Evolutionary conservation across 1,140 invertebrate species (phyloP).

Genomic region (Drosophila kikkawai): DNA sequence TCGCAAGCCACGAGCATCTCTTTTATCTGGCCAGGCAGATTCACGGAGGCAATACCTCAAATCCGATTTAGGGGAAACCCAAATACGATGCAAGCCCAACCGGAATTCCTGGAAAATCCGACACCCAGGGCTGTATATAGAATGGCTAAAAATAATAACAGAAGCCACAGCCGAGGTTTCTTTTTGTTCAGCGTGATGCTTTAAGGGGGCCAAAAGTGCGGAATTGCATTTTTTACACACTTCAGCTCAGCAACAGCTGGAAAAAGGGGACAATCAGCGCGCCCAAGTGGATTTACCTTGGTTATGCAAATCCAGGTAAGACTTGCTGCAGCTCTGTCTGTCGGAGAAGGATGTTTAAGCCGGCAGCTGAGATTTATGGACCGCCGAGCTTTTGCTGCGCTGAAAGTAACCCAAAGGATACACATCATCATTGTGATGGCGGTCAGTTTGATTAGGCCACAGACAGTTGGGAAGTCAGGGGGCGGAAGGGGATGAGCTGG

Average conservation of each 20-base stretch:
- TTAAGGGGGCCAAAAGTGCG: slow-evolving; percentile 31
- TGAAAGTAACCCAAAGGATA: slow-evolving; percentile 19
- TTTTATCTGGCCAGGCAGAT: slow-evolving; percentile 31
- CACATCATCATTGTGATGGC: slow-evolving; percentile 24
- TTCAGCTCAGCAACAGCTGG: slow-evolving; percentile 8
- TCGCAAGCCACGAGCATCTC: slow-evolving; percentile 5
- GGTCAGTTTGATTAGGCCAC: slow-evolving; percentile 55
- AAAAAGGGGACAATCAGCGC: slow-evolving; percentile 32
- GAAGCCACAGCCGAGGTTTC: slow-evolving; percentile 7
- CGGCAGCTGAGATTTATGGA: slow-evolving; percentile 58
- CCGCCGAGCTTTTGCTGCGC: slow-evolving; percentile 10
- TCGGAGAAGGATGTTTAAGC: slow-evolving; percentile 19
- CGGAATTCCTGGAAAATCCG: slow-evolving; percentile 40
- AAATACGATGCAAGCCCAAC: slow-evolving; percentile 20
- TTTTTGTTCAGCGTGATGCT: slow-evolving; percentile 8
- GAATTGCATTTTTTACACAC: slow-evolving; percentile 49
- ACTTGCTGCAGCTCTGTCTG: slow-evolving; percentile 8
- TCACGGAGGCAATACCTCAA: slow-evolving; percentile 26
- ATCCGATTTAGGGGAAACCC: slow-evolving; percentile 35
- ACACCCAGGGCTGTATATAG: slow-evolving; percentile 4
- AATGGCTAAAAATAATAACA: slow-evolving; percentile 38
- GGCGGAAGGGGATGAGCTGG: not conserved
- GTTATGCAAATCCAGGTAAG: slow-evolving; percentile 62
- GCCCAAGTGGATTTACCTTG: slow-evolving; percentile 48
- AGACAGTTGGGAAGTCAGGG: not conserved